These are phyloP conservation scores for Prosapia bicincta DNA, from an alignment of 2,888 invertebrate species.

Conservation along the genomic window DNA sequence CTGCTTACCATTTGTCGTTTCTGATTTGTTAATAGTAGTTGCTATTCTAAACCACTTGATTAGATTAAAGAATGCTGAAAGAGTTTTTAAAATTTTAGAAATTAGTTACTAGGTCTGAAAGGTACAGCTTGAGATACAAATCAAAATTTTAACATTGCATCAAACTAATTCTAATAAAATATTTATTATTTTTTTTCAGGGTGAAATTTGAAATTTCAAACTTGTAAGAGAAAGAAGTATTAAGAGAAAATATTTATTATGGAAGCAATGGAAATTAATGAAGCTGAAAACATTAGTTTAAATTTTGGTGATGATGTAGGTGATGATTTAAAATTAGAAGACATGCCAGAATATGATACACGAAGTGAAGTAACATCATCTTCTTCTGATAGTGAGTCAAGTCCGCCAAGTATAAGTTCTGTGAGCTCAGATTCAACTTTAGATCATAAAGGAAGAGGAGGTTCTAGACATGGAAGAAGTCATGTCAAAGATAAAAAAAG, in stretches of 20 bases:
- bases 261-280: slow-evolving; percentile 28
- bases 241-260: neutral
- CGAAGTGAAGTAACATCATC: slow-evolving; percentile 86
- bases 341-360: slow-evolving; percentile 60
- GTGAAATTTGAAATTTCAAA: neutral
- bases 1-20: too few species aligned
- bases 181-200: neutral
- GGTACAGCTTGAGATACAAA: too few species aligned
- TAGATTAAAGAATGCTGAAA: too few species aligned
- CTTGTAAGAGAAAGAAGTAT: neutral
- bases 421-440: slow-evolving; percentile 67
- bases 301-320: slow-evolving; percentile 30
- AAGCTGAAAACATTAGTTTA: slow-evolving; percentile 28
- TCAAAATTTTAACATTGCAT: too few species aligned
- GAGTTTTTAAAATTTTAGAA: too few species aligned
- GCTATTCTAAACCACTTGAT: too few species aligned
- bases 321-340: slow-evolving; percentile 28
- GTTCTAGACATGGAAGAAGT: slow-evolving; percentile 34
- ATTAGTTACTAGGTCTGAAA: too few species aligned
- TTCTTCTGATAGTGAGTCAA: slow-evolving; percentile 52
- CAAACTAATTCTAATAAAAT: neutral
- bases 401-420: slow-evolving; percentile 69
- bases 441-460: slow-evolving; percentile 46
- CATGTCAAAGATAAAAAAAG: slow-evolving; percentile 35
- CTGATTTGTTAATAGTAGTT: too few species aligned